Evolutionary conservation across 2,797 vertebrate genomes (phyloP).

Genomic region (Macropus fuliginosus): DNA sequence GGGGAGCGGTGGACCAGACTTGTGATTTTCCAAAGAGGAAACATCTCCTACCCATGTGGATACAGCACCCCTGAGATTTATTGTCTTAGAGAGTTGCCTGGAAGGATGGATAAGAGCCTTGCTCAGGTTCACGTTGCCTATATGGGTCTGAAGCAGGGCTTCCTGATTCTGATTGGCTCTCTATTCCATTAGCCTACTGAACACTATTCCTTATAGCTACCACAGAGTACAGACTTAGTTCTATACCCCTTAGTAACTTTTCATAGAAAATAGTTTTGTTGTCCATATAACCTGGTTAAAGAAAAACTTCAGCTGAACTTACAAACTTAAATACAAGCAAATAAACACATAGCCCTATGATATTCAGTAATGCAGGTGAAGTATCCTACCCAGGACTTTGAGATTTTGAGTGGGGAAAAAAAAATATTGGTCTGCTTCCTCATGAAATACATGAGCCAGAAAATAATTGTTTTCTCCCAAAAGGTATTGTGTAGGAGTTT

Average conservation of each 20-base stretch:
- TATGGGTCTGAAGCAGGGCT: not conserved
- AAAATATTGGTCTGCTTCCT: conserved; percentile 49
- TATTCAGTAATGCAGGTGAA: conserved; percentile 53
- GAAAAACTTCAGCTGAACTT: not conserved
- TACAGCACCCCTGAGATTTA: not conserved
- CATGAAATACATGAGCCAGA: conserved; percentile 24
- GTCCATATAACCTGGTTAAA: not conserved
- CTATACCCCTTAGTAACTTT: not conserved
- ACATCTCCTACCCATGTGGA: not conserved
- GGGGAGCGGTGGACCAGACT: not conserved
- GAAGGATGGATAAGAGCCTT: not conserved
- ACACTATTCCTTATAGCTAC: conserved; percentile 38
- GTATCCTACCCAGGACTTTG: not conserved
- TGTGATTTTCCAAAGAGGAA: not conserved
- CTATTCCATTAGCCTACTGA: conserved; percentile 35
- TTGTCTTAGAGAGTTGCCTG: not conserved
- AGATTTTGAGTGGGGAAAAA: conserved; percentile 28
- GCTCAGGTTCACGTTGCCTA: not conserved
- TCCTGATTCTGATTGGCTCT: not conserved
- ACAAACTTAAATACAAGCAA: conserved; percentile 52
- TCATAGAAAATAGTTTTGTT: not conserved
- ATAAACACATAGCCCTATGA: not conserved
- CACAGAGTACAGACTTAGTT: conserved; percentile 11
- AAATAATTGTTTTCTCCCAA: conserved; percentile 65
- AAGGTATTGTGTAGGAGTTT: conserved; percentile 52